These are phyloP conservation scores for Nephrotoma guestfalica DNA, from an alignment of 2,888 invertebrate genomes.

Conservation along the genomic window DNA sequence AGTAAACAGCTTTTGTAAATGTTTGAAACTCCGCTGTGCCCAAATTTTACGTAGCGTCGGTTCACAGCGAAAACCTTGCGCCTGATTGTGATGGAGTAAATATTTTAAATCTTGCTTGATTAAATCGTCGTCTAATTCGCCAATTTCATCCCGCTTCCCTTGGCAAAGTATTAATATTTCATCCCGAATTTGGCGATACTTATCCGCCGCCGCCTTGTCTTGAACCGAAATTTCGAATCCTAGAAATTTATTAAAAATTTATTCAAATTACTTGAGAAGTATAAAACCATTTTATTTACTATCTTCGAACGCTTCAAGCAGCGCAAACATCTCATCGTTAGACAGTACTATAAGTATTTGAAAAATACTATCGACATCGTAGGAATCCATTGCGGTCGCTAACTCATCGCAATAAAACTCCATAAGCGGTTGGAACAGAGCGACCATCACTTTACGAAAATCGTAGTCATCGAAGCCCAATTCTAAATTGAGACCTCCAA, in stretches of 20 bases:
- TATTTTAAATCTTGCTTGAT: neutral
- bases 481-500: neutral
- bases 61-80: neutral
- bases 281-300: neutral
- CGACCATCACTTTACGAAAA: conserved; percentile 70
- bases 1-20: conserved; percentile 31
- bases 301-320: neutral
- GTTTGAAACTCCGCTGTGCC: conserved; percentile 67
- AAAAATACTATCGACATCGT: conserved; percentile 71
- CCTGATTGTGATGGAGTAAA: neutral
- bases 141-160: conserved; percentile 55
- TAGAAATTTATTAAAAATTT: neutral
- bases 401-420: conserved; percentile 75
- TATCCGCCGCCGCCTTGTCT: conserved; percentile 71
- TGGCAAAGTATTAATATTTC: conserved; percentile 76
- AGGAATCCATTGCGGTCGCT: conserved; percentile 70
- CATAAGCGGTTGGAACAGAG: conserved; percentile 69
- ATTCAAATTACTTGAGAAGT: neutral
- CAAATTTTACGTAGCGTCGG: conserved; percentile 42
- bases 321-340: conserved; percentile 64
- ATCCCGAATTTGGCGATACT: conserved; percentile 81
- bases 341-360: conserved; percentile 80
- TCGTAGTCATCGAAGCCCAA: conserved; percentile 43
- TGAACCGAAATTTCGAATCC: conserved; percentile 56
- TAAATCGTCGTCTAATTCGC: conserved; percentile 17